Evolutionary conservation across 2,888 invertebrate species (phyloP), one percentile per base, ranked within the genome.

Genomic region (Xestia ashworthii): DNA sequence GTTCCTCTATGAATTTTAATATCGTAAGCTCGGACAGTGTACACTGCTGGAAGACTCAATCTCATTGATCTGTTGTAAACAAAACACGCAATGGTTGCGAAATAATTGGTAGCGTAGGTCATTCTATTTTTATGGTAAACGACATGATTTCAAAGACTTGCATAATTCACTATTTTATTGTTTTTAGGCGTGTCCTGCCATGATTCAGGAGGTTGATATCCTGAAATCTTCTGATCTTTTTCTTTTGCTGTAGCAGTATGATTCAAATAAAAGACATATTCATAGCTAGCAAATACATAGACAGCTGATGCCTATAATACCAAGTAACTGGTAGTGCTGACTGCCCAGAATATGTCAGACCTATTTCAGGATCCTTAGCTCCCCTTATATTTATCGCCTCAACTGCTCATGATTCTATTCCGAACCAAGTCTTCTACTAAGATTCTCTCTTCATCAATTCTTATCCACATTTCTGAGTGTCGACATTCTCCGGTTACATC

Each of bases 1-100:
- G 79, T 53, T 77, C 6, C 60, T 44, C 60, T 77, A 74, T 71
- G 69, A 76, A 84, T 84, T 71, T 65, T 71, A 76, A 81, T 69
- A 76, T 74, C 76, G 55, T 60, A 65, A 82, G 32, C 68, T 74
- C 64, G 48, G 6, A 25, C 41, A 25, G 0, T 12, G 1, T 66
- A 50, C 65, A 71, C 9, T 75, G 70, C 44, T 76, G 46, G 71
- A n/a, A 64, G 5, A 70, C 50, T 53, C 25, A 46, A 46, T n/a
- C n/a, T 55, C 16, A 46, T 44, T 22, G 3, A 14, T 58, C n/a
- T 55, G 0, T 68, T 68, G 3, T 38, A 5, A n/a, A 55, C 44
- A 60, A 74, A 74, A 62, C 6, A 22, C 12, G 67, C 58, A 58
- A 53, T 73, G 75, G 38, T 60, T 32, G 32, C 6, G 2, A 46